These are phyloP conservation scores for Holothuria scabra DNA, from an alignment of 53 echinoderm and acorn worm species.

Conservation along the genomic window DNA sequence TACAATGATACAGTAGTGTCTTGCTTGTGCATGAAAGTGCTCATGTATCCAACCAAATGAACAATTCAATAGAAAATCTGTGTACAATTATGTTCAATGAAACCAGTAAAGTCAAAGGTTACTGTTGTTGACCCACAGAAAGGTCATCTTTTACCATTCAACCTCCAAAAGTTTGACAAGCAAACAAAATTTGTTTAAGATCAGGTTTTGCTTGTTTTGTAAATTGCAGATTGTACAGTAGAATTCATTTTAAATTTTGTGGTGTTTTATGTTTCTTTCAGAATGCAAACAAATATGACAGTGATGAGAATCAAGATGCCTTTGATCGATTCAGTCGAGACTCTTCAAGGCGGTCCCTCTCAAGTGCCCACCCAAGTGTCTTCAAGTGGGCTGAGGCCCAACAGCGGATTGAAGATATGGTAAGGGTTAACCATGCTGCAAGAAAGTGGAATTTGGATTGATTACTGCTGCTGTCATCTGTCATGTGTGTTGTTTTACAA, in stretches of 20 bases:
- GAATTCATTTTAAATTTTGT: neutral
- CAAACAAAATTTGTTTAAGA: neutral
- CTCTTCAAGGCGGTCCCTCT: constrained; percentile 90
- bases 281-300: constrained; percentile 28
- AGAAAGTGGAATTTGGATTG: too few relatives aligned
- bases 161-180: too few relatives aligned
- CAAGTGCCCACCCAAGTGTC: constrained; percentile 76
- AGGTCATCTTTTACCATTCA: too few relatives aligned
- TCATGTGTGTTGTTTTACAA: too few relatives aligned
- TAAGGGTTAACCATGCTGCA: neutral
- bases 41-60: too few relatives aligned
- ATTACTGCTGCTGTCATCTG: too few relatives aligned
- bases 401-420: constrained; percentile 57
- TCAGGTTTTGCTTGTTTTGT: neutral
- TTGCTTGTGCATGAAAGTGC: too few relatives aligned
- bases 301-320: constrained; percentile 64
- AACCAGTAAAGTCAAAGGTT: too few relatives aligned
- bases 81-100: too few relatives aligned
- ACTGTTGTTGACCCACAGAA: too few relatives aligned
- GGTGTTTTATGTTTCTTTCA: neutral
- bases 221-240: neutral
- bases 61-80: too few relatives aligned
- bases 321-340: constrained; percentile 92
- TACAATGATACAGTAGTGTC: too few relatives aligned
- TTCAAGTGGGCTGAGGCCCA: constrained; percentile 97